Evolutionary conservation across 2,113 vertebrate species (phyloP).

Genomic region (Toxotes chatareus): DNA sequence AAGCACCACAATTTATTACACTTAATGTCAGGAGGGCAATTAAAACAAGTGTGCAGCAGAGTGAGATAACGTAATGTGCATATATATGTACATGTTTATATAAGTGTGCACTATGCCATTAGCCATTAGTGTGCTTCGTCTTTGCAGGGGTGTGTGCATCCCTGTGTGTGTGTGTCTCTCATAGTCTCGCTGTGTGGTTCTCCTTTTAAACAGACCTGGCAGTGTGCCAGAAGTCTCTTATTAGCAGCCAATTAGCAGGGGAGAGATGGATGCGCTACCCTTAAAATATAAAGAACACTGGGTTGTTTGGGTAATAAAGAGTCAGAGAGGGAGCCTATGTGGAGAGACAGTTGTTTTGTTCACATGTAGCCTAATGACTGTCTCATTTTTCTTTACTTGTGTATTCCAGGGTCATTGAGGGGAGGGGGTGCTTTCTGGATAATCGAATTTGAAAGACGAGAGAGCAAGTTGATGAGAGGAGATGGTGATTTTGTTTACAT

Average conservation of each 20-base stretch:
- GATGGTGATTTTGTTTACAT: constrained; percentile 45
- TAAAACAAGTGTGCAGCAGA: constrained; percentile 56
- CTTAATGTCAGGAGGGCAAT: constrained; percentile 67
- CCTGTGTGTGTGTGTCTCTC: not conserved
- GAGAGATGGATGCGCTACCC: constrained; percentile 52
- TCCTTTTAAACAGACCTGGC: constrained; percentile 49
- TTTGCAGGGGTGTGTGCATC: constrained; percentile 6
- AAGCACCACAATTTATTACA: constrained; percentile 58
- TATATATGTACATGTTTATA: constrained; percentile 30
- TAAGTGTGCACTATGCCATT: not conserved
- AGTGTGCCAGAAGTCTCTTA: constrained; percentile 58
- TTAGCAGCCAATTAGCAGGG: constrained; percentile 74
- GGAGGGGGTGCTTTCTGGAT: not conserved
- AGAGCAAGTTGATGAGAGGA: constrained; percentile 19
- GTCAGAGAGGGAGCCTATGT: constrained; percentile 3
- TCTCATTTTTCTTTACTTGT: not conserved
- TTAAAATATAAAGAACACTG: constrained; percentile 34
- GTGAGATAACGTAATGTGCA: constrained; percentile 41
- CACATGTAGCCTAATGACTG: constrained; percentile 1
- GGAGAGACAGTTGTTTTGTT: constrained; percentile 29
- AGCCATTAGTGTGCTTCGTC: constrained; percentile 6
- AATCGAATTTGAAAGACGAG: constrained; percentile 16
- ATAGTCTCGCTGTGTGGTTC: constrained; percentile 34
- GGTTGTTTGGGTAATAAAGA: constrained; percentile 28
- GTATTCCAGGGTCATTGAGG: not conserved